phyloP scores from a whole-genome alignment of 2,113 vertebrate genomes.

The Dicaeum eximium region DNA sequence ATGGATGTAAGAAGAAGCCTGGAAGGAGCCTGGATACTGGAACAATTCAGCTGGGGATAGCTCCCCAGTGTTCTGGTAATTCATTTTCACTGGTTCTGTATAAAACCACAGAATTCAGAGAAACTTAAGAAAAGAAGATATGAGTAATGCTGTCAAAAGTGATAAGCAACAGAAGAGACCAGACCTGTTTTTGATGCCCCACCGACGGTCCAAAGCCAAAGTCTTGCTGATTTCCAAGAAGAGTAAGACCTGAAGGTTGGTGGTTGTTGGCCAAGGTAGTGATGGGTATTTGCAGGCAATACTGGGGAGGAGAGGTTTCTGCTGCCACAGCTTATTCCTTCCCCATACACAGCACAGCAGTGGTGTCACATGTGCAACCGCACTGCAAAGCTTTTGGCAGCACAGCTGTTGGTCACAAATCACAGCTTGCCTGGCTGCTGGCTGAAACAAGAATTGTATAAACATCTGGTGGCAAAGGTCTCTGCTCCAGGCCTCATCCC shows the following conservation, averaged over 20 bases:
- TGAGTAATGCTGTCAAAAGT: not conserved
- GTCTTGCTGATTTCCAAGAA: not conserved
- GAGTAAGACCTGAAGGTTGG: not conserved
- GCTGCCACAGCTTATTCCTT: not conserved
- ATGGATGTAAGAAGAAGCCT: not conserved
- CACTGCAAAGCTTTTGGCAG: not conserved
- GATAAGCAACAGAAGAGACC: not conserved
- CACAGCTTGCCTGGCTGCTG: not conserved
- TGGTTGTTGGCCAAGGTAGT: not conserved
- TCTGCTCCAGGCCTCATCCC: not conserved
- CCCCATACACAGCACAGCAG: not conserved
- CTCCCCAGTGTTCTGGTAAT: not conserved
- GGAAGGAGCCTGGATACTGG: not conserved
- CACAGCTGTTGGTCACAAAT: not conserved
- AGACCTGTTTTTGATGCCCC: not conserved
- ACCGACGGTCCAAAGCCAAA: accelerated
- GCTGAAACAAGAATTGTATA: not conserved
- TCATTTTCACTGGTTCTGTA: not conserved
- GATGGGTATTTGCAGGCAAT: not conserved
- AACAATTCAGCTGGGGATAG: not conserved
- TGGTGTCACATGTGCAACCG: not conserved
- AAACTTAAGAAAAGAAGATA: not conserved
- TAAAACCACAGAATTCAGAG: not conserved
- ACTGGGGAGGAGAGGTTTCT: not conserved
- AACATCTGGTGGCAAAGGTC: not conserved